phyloP scores from a whole-genome alignment of 2,888 invertebrate species.

The Meteorus cinctellus region DNA sequence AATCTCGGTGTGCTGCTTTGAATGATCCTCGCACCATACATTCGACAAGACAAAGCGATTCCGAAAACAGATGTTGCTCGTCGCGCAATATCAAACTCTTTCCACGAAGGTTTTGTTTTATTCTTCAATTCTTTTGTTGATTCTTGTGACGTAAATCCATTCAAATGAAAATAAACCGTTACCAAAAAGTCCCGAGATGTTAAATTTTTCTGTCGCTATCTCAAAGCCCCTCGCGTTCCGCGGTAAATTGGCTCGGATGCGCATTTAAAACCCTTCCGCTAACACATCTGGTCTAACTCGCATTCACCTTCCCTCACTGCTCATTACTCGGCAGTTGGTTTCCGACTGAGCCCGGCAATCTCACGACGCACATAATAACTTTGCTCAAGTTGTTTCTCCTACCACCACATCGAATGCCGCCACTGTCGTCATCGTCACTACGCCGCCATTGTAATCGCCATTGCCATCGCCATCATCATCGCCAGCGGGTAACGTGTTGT shows the following conservation, averaged over 20 bases:
- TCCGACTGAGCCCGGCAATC: constrained; percentile 67
- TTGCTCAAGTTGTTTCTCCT: constrained; percentile 52
- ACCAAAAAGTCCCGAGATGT: constrained; percentile 39
- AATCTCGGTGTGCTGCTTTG: constrained; percentile 35
- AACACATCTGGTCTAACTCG: constrained; percentile 69
- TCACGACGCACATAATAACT: constrained; percentile 55
- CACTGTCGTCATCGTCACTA: not conserved
- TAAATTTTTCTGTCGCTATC: constrained; percentile 60
- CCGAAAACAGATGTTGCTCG: constrained; percentile 26
- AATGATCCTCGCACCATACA: constrained; percentile 30
- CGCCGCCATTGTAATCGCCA: not conserved
- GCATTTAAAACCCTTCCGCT: constrained; percentile 71
- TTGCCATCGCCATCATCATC: not conserved
- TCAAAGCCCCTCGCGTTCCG: constrained; percentile 67
- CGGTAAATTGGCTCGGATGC: constrained; percentile 70
- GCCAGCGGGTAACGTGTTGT: constrained; percentile 4
- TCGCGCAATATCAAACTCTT: constrained; percentile 12
- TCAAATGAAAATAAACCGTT: constrained; percentile 2
- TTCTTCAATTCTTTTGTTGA: constrained; percentile 7
- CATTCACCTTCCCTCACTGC: constrained; percentile 71
- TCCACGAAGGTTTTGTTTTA: constrained; percentile 12
- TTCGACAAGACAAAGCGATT: constrained; percentile 21
- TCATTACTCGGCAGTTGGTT: constrained; percentile 72
- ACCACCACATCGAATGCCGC: constrained; percentile 20
- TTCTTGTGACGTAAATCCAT: not conserved